Evolutionary conservation across 1,140 invertebrate species (phyloP), one percentile per base, ranked within the genome.

Genomic region (Dufourea novaeangliae): DNA sequence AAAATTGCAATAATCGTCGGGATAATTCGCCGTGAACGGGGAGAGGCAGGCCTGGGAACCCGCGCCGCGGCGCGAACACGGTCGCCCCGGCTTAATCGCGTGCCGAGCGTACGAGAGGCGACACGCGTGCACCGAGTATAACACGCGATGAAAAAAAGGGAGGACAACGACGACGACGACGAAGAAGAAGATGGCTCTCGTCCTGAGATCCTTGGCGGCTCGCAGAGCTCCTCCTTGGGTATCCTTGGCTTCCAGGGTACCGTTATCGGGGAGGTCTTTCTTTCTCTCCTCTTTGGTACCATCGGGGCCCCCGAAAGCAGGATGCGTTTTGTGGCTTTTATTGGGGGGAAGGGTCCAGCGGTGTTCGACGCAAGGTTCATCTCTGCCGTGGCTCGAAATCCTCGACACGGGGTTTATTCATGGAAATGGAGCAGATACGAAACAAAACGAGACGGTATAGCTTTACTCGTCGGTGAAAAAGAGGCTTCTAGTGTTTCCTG

Each of bases 201-300:
- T 34, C 22, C 67, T 17, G 52, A 57, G 69, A 81, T 83, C 57
- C 76, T 74, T 67, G 2, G 44, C 14, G 52, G 25, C 14, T 57
- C 41, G 56, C 39, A n/a, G 46, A 37, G 34, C 34, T n/a, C n/a
- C 46, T 50, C 29, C 73, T 67, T 46, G 44, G 25, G 56, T 79
- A 82, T 79, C 72, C 80, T 82, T 70, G 62, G 67, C 50, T 72
- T 59, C 34, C 34, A 44, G 67, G 67, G 70, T 82, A 84, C 80
- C 82, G 82, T 82, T 84, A 84, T 68, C 54, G 29, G 5, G 44
- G 29, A n/a, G n/a, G n/a, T n/a, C 37, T 52, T 64, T 72, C 46
- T n/a, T 50, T n/a, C n/a, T 39, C 50, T 41, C 57, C 41, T 62
- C 70, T 50, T n/a, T 17, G 17, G 20, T 54, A 44, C 20, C 39